Evolutionary conservation across 53 echinoderm and acorn worm genomes (phyloP).

Genomic region (Arbacia lixula): DNA sequence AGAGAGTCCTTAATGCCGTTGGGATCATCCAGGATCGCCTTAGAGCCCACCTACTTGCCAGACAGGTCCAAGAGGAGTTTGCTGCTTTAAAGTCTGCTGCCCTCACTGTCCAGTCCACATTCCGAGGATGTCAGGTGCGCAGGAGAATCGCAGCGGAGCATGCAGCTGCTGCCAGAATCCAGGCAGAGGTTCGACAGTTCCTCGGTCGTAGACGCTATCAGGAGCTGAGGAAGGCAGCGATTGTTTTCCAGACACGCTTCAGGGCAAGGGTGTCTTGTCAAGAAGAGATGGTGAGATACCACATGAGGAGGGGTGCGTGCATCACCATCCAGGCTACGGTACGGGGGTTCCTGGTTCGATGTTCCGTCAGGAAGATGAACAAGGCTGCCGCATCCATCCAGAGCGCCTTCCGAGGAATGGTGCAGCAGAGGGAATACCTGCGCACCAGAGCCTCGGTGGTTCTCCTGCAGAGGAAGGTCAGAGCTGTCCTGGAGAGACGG

Average conservation of each 20-base stretch:
- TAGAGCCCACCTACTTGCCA: constrained; percentile 43
- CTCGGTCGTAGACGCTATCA: constrained; percentile 38
- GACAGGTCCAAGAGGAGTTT: constrained; percentile 45
- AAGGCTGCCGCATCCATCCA: constrained; percentile 66
- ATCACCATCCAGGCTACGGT: constrained; percentile 75
- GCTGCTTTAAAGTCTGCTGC: constrained; percentile 47
- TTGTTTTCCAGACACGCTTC: constrained; percentile 65
- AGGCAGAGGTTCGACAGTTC: constrained; percentile 54
- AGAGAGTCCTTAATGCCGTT: constrained; percentile 30
- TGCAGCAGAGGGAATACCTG: constrained; percentile 48
- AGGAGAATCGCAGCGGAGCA: constrained; percentile 11
- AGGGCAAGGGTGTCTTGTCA: constrained; percentile 64
- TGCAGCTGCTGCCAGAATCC: constrained; percentile 60
- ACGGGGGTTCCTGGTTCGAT: constrained; percentile 61
- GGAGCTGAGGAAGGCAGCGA: constrained; percentile 39
- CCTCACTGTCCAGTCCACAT: constrained; percentile 54
- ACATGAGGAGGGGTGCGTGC: constrained; percentile 58
- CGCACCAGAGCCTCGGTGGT: constrained; percentile 18
- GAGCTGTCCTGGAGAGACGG: constrained; percentile 34
- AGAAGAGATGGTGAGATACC: constrained; percentile 48
- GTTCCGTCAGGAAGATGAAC: constrained; percentile 44
- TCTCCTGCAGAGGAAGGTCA: constrained; percentile 59
- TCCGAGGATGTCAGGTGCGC: constrained; percentile 47
- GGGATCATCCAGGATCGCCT: constrained; percentile 27
- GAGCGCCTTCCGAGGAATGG: constrained; percentile 47